phyloP scores from a whole-genome alignment of 2,113 vertebrate species.

The Opisthocomus hoazin region DNA sequence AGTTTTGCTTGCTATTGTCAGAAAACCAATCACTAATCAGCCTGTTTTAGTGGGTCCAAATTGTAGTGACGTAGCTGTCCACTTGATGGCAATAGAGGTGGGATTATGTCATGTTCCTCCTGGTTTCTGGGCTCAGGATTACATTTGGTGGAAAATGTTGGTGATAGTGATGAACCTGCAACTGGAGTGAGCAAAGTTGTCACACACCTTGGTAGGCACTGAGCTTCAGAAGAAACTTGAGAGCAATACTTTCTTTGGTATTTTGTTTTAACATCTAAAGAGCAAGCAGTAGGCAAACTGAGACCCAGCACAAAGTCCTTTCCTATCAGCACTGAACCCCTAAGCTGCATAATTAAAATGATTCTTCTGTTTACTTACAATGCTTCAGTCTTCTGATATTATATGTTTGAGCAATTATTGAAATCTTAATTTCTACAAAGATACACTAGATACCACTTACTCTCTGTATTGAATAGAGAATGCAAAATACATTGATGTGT shows the following conservation, averaged over 20 bases:
- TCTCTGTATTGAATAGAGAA: background rate
- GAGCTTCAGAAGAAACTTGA: background rate
- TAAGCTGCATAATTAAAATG: background rate
- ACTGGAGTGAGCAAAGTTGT: fast-evolving
- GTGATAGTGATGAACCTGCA: background rate
- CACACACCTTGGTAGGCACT: background rate
- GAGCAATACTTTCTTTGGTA: background rate
- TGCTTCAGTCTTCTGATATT: background rate
- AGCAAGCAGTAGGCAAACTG: background rate
- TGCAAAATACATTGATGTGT: background rate
- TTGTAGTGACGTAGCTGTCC: conserved; percentile 37
- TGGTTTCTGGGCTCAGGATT: background rate
- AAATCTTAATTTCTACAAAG: background rate
- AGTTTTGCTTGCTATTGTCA: background rate
- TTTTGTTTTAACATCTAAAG: background rate
- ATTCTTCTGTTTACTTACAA: background rate
- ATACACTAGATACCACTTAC: background rate
- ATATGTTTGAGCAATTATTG: background rate
- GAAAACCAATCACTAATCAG: background rate
- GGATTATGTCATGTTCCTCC: background rate
- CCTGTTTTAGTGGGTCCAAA: background rate
- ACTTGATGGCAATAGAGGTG: conserved; percentile 51
- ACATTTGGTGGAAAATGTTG: background rate
- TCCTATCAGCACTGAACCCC: background rate
- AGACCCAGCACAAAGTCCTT: background rate